These are phyloP conservation scores for Hemicordylus capensis DNA, from an alignment of 2,113 vertebrate species.

Conservation along the genomic window DNA sequence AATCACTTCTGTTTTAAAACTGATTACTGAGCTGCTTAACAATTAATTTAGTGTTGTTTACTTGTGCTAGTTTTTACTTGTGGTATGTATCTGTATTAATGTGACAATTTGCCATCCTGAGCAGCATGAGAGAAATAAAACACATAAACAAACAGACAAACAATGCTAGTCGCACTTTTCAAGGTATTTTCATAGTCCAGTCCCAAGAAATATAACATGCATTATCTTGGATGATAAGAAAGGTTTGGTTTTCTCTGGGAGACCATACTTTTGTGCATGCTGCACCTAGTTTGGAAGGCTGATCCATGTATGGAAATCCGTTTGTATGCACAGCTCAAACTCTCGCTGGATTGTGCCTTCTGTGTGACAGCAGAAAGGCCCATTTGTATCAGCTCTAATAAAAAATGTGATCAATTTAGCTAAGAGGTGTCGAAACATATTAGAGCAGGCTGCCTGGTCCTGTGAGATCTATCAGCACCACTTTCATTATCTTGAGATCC, in stretches of 20 bases:
- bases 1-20: too few relatives aligned
- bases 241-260: neutral
- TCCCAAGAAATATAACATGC: neutral
- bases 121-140: too few relatives aligned
- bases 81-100: too few relatives aligned
- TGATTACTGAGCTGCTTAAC: too few relatives aligned
- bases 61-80: too few relatives aligned
- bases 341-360: neutral
- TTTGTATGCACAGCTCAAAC: neutral
- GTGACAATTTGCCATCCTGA: too few relatives aligned
- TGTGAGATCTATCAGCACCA: constrained; percentile 47
- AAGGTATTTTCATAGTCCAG: neutral
- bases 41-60: too few relatives aligned
- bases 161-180: too few relatives aligned
- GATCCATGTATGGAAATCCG: neutral
- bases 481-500: constrained; percentile 65
- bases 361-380: constrained; percentile 32
- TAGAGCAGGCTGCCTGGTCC: constrained; percentile 45
- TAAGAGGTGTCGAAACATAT: constrained; percentile 38
- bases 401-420: constrained; percentile 49
- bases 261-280: neutral
- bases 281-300: neutral
- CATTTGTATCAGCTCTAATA: constrained; percentile 37
- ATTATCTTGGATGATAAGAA: neutral
- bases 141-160: too few relatives aligned